Percentiles rank a stretch among this genome's conserved stretches.
These are phyloP conservation scores for Ichneumon xanthorius DNA, from an alignment of 2,888 invertebrate genomes.

Conservation along the genomic window DNA sequence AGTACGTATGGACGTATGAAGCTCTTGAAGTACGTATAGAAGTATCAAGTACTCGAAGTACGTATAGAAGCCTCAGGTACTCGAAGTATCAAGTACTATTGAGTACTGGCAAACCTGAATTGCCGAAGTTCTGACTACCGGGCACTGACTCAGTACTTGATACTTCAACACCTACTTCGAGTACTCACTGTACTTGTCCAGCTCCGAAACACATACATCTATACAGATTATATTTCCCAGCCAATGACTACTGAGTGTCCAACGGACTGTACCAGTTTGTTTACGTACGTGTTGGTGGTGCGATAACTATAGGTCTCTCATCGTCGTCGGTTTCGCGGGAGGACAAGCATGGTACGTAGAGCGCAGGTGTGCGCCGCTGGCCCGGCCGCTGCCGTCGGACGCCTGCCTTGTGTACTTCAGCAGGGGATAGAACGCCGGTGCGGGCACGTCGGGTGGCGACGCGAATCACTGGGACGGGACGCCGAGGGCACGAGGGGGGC, in stretches of 20 bases:
- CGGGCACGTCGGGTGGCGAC: constrained; percentile 68
- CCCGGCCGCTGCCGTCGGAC: constrained; percentile 78
- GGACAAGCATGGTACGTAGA: constrained; percentile 58
- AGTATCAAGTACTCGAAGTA: too few relatives aligned
- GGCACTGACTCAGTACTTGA: too few relatives aligned
- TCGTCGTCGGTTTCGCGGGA: constrained; percentile 26
- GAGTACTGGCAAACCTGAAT: too few relatives aligned
- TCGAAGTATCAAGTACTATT: too few relatives aligned
- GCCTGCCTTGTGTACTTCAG: constrained; percentile 74
- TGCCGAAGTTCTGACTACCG: too few relatives aligned
- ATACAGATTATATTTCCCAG: background rate
- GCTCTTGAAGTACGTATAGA: too few relatives aligned
- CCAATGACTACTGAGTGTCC: constrained; percentile 8
- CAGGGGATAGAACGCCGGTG: constrained; percentile 71
- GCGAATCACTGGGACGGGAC: constrained; percentile 56
- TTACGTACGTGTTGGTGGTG: background rate
- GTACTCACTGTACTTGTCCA: too few relatives aligned
- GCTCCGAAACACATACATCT: background rate
- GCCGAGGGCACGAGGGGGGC: constrained; percentile 61
- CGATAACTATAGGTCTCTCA: background rate
- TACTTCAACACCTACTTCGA: too few relatives aligned
- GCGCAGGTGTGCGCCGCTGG: constrained; percentile 80
- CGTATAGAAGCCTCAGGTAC: too few relatives aligned
- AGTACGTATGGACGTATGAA: too few relatives aligned
- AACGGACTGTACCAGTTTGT: background rate